Conservation (phyloP, 2,797 vertebrate genomes). For the Dryobates pubescens region DNA sequence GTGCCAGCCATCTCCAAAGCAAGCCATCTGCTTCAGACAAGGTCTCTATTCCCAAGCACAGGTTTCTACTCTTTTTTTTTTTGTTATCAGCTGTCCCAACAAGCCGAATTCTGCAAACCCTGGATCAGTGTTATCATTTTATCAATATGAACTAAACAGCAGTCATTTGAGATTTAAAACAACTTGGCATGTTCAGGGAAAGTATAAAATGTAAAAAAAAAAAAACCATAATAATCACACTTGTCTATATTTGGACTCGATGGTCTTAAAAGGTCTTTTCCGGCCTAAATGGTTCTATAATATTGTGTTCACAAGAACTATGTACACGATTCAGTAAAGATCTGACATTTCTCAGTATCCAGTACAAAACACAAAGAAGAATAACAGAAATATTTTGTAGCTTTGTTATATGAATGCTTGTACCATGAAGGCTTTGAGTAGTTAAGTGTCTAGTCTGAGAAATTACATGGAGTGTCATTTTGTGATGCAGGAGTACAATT, state of each 20-base stretch:
- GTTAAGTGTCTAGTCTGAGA: neutral
- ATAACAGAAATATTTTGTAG: neutral
- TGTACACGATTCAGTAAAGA: neutral
- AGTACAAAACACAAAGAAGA: neutral
- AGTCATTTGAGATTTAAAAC: neutral
- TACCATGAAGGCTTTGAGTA: neutral
- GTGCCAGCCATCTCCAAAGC: neutral
- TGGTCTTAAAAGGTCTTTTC: neutral
- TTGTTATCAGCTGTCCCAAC: neutral
- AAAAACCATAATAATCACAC: neutral
- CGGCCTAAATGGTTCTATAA: neutral
- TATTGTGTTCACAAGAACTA: neutral
- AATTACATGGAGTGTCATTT: accelerated
- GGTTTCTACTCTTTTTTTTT: neutral
- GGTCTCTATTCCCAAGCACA: neutral
- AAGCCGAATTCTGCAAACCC: neutral
- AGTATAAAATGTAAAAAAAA: neutral
- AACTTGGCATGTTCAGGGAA: neutral
- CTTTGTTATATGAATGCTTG: neutral
- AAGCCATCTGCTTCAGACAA: constrained; percentile 13
- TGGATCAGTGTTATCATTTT: neutral
- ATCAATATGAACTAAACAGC: neutral
- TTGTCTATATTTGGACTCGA: neutral
- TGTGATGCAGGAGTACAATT: neutral
- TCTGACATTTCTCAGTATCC: neutral